Base-by-base conservation (phyloP, 2,797 vertebrate genomes). In the Etheostoma perlongum region DNA sequence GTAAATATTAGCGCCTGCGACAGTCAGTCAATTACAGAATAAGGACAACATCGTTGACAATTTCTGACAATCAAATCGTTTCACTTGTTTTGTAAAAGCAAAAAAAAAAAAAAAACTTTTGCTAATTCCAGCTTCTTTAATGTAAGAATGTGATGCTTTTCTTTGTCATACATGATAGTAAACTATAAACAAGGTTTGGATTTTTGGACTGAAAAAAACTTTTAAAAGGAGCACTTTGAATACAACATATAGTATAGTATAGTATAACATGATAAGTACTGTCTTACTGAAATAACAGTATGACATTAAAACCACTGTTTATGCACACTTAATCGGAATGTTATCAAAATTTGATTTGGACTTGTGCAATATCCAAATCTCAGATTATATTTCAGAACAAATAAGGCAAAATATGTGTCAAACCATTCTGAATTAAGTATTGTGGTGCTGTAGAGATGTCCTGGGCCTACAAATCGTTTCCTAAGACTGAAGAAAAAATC, bases 281-380 rank as follows among this genome's bases (percentile, higher is more conserved):
- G 2, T 52, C 18, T 15, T 11, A 5, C 33, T 78, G 48, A 74
- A 72, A 48, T 72, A 72, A 70, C 10, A 58, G 63, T 33, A 16
- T 67, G 25, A 61, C 79, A 54, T 44, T 42, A 53, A 86, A 90
- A 57, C 51, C 3, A 19, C 48, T 55, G 30, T 76, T 71, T 74
- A 74, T 14, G 51, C 16, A 36, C 33, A 36, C 10, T 36, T 36
- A 36, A 10, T 36, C 33, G 33, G 8, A 36, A 36, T 36, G 9
- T 36, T 36, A 36, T 36, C 33, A 10, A 36, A 36, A 36, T 10
- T 10, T 36, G 33, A 36, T 10, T 10, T 36, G 33, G 33, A 36
- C 33, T 36, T 9, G 9, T 36, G 33, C 33, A 36, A 36, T 36
- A 36, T 36, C 33, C 33, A 36, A 36, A 36, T 36, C 33, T 36